A percentile compares a stretch with the other conserved stretches of the same genome.
Conservation (phyloP, 2,888 invertebrate genomes). For the Watsonalla binaria region DNA sequence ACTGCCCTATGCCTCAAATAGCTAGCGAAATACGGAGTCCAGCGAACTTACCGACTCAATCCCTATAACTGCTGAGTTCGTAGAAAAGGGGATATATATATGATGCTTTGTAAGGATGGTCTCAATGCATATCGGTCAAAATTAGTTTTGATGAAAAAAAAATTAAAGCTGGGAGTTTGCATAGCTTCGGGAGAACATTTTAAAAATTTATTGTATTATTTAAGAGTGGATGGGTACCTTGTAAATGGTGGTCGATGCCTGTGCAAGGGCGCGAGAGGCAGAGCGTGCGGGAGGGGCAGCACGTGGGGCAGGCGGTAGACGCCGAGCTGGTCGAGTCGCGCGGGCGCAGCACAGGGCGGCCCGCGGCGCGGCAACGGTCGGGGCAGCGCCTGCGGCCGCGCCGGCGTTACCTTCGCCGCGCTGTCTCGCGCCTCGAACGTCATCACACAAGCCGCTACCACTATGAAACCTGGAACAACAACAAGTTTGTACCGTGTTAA, state of each 20-base stretch:
- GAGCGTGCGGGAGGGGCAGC: constrained; percentile 62
- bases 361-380: constrained; percentile 73
- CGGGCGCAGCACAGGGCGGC: constrained; percentile 64
- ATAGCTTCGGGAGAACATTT: not conserved
- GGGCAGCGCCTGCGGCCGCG: constrained; percentile 76
- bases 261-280: constrained; percentile 54
- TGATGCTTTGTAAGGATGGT: no score
- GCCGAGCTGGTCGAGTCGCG: constrained; percentile 83
- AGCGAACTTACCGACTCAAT: constrained; percentile 10
- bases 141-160: not conserved
- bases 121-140: not conserved
- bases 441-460: constrained; percentile 98
- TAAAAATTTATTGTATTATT: not conserved
- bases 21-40: constrained; percentile 16
- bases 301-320: constrained; percentile 81
- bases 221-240: constrained; percentile 44
- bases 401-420: constrained; percentile 92
- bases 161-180: constrained; percentile 1
- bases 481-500: not conserved
- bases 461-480: constrained; percentile 86
- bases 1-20: constrained; percentile 35
- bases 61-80: no score
- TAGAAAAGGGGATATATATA: no score
- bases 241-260: constrained; percentile 57
- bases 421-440: constrained; percentile 98